These are phyloP conservation scores for Scleropages formosus DNA, from an alignment of 2,797 vertebrate genomes.

Conservation along the genomic window DNA sequence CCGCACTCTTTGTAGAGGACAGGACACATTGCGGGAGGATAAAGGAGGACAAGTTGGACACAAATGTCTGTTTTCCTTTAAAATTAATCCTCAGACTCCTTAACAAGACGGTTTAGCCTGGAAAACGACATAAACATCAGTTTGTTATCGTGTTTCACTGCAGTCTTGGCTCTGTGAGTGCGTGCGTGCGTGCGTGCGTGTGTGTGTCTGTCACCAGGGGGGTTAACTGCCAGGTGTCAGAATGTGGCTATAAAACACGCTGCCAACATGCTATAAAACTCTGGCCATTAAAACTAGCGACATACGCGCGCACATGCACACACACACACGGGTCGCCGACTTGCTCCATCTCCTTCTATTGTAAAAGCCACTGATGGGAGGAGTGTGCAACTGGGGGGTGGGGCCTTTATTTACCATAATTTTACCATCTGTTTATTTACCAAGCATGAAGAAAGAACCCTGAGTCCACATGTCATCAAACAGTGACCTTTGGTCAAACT, in stretches of 20 bases:
- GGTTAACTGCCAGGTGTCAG: slow-evolving; percentile 17
- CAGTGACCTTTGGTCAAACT: too few relatives aligned
- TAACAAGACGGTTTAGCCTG: neutral
- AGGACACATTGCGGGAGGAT: slow-evolving; percentile 1
- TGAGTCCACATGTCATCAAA: too few relatives aligned
- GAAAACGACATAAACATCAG: neutral
- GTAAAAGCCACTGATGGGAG: too few relatives aligned
- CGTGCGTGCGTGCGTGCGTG: too few relatives aligned
- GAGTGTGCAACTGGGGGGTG: too few relatives aligned
- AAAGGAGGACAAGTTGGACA: neutral
- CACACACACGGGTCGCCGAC: too few relatives aligned
- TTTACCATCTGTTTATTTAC: too few relatives aligned
- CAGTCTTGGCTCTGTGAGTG: too few relatives aligned
- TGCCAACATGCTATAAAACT: slow-evolving; percentile 2
- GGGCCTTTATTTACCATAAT: too few relatives aligned
- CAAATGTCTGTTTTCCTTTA: neutral
- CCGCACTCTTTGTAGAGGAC: neutral
- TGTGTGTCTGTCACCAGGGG: neutral
- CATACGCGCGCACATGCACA: too few relatives aligned
- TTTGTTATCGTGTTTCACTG: too few relatives aligned
- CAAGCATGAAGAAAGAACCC: too few relatives aligned
- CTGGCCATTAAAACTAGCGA: slow-evolving; percentile 5
- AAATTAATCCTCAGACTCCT: neutral
- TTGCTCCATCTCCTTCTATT: neutral
- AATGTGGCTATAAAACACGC: slow-evolving; percentile 9